Base-by-base conservation (phyloP, 2,113 vertebrate species). In the Machaerirhynchus nigripectus region DNA sequence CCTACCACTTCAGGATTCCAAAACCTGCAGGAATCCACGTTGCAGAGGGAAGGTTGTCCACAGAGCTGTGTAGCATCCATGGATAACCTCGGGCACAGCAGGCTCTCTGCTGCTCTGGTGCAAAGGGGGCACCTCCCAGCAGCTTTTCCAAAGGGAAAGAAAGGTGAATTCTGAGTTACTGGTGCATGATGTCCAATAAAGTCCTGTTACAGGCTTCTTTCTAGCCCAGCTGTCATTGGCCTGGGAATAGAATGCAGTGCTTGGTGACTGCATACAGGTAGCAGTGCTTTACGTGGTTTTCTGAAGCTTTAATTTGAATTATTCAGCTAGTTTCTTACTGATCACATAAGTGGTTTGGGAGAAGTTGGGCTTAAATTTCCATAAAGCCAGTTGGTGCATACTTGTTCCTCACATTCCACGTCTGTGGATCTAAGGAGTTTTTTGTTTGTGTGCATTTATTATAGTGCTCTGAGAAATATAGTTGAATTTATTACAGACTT, bases 361-460 rank as follows among this genome's bases (percentile, higher is more conserved):
- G 68, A 67, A 67, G 19, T 44, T 76, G 17, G 63, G 31, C n/a
- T 73, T 65, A 22, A 77, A 90, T 90, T 91, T 91, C 69, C 61
- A 26, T 57, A 60, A 81, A 90, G 27, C 42, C 28, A 53, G 44
- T 49, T 68, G 74, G 30, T 79, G 50, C 9, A 5, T 86, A 8
- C 10, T 73, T 73, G 19, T 77, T 87, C 39, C 53, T 96, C n/a
- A 33, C 26, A 27, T 93, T 93, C 44, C 13, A 4, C 6, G 11
- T 87, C 49, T 89, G 59, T 6, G 18, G 37, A 53, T 90, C 27
- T 52, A 19, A 83, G 83, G 53, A 20, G 23, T 64, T 93, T 78
- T 96, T 95, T 95, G 74, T 97, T 96, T 92, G 71, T 88, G 42
- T 96, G 70, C 8, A 6, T 94, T 95, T 94, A 78, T 90, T 86